Evolutionary conservation across 2,113 vertebrate genomes (phyloP).

Genomic region (Microtus richardsoni): DNA sequence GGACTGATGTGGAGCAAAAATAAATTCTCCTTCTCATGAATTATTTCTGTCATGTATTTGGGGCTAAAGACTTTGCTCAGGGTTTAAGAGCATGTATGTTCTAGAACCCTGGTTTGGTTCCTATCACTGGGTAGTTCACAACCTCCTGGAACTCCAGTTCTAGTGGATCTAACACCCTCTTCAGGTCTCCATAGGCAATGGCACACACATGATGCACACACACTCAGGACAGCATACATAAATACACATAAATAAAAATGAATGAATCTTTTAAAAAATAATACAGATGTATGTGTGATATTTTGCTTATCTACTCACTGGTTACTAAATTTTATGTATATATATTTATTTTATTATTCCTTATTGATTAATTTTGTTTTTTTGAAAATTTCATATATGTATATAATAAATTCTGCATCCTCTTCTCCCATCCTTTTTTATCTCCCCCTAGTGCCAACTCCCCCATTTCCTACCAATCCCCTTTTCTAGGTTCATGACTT

Average conservation of each 20-base stretch:
- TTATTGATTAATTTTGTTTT: neutral
- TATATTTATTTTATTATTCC: neutral
- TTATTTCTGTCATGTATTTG: neutral
- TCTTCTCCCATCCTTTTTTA: neutral
- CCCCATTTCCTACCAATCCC: too few species aligned
- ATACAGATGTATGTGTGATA: neutral
- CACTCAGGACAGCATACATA: neutral
- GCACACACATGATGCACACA: neutral
- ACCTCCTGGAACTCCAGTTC: neutral
- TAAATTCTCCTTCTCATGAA: neutral
- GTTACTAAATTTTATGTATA: neutral
- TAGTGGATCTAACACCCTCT: neutral
- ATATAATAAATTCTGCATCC: neutral
- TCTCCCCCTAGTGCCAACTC: neutral
- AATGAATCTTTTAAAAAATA: neutral
- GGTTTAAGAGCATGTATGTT: too few species aligned
- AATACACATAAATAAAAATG: neutral
- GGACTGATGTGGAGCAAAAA: neutral
- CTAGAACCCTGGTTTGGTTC: neutral
- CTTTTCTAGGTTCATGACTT: too few species aligned
- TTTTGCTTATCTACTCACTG: neutral
- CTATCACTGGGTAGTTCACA: too few species aligned
- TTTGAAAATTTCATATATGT: neutral
- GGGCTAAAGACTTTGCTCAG: neutral
- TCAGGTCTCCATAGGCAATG: neutral